Conservation (phyloP, 2,113 vertebrate species). For the Strix uralensis region DNA sequence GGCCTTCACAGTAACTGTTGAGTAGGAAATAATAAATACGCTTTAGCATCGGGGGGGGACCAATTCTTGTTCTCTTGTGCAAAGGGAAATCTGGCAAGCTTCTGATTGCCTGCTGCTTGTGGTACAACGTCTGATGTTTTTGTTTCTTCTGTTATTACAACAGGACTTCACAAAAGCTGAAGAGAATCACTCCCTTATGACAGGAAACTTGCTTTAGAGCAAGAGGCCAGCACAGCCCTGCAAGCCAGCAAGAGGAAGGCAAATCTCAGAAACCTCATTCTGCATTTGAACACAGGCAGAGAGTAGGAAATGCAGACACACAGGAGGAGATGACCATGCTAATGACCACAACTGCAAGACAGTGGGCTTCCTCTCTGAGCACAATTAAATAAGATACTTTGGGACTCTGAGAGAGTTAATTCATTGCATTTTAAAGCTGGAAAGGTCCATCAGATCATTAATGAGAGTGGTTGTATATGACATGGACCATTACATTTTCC, state of each 20-base stretch:
- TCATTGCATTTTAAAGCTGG: neutral
- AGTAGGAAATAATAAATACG: neutral
- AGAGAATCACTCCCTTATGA: neutral
- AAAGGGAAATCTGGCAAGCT: neutral
- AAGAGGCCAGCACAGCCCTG: neutral
- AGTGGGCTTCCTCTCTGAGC: neutral
- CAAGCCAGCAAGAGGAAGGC: neutral
- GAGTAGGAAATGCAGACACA: neutral
- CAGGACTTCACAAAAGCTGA: neutral
- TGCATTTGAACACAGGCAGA: neutral
- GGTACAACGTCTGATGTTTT: neutral
- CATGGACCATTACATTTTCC: neutral
- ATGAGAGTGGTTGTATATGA: neutral
- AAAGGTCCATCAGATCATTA: neutral
- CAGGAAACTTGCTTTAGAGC: neutral
- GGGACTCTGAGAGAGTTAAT: neutral
- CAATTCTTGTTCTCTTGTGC: neutral
- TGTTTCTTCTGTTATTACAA: neutral
- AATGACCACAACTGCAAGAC: neutral
- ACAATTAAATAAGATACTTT: neutral
- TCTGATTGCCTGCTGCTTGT: neutral
- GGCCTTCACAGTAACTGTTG: neutral
- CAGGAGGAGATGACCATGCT: neutral
- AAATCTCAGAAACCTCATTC: neutral
- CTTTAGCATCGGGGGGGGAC: fast-evolving